Percentiles rank a stretch among this genome's conserved stretches.
These are phyloP conservation scores for Phymorhynchus buccinoides DNA, from an alignment of 1,140 invertebrate species.

Conservation along the genomic window DNA sequence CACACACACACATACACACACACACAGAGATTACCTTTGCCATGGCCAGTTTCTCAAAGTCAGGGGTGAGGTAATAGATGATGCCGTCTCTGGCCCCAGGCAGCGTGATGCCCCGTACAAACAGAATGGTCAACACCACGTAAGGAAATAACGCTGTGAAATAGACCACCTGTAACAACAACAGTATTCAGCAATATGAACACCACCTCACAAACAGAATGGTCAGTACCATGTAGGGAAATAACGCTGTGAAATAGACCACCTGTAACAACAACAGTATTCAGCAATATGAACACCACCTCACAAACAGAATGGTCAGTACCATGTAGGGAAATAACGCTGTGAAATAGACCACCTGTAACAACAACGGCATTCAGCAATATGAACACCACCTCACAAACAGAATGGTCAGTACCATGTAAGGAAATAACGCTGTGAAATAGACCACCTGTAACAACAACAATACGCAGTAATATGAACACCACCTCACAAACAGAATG, in stretches of 20 bases:
- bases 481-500: too few relatives aligned
- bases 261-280: conserved; percentile 55
- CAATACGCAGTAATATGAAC: too few relatives aligned
- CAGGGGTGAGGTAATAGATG: conserved; percentile 67
- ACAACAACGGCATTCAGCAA: background rate
- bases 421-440: too few relatives aligned
- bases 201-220: too few relatives aligned
- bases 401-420: too few relatives aligned
- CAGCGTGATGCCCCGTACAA: conserved; percentile 68
- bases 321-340: conserved; percentile 70
- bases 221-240: too few relatives aligned
- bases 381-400: background rate
- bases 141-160: conserved; percentile 71
- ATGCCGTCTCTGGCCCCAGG: conserved; percentile 65
- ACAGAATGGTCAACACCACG: conserved; percentile 67
- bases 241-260: too few relatives aligned
- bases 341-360: conserved; percentile 72
- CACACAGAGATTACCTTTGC: conserved; percentile 49
- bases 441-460: too few relatives aligned
- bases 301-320: too few relatives aligned
- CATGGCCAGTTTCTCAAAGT: conserved; percentile 61
- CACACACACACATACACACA: background rate
- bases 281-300: too few relatives aligned
- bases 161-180: conserved; percentile 67
- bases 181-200: too few relatives aligned